Base-by-base conservation (phyloP, 2,113 vertebrate species). In the Desmodus rotundus region DNA sequence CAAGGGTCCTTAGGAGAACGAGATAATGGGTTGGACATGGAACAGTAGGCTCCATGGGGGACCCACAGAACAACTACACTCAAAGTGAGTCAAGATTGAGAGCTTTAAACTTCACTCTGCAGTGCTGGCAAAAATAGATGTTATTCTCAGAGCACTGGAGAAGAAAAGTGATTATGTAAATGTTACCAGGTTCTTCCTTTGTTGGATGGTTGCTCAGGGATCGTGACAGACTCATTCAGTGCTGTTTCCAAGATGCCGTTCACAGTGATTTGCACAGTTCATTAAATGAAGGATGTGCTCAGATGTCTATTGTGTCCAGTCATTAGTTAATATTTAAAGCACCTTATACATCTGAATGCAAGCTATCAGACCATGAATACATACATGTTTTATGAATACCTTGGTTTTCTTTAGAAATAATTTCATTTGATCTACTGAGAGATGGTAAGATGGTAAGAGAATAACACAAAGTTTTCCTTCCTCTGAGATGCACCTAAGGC, bases 371-470 rank as follows among this genome's bases (percentile, higher is more conserved):
- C 50, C 47, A 11, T 88, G 50, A 81, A 54, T 47, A 52, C 50
- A 80, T n/a, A 17, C 13, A 36, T 91, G 52, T 47, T 82, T 96
- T 43, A 38, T 84, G 38, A 93, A 41, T 47, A 86, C 78, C 31
- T 83, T 84, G n/a, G 20, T 47, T 92, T 82, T 19, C 86, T 84
- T 85, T 26, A 72, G 50, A 93, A 84, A 88, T 92, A 67, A 89
- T 72, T 95, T 80, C 9, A 73, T 50, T 81, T 67, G 77, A 16
- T 84, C 63, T 50, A 67, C 72, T 47, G 22, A 45, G 45, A 70
- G 81, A n/a, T 15, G 61, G 28, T 11, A 78, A 65, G 80, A 50
- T 63, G 58, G 58, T 61, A 12, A 52, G 47, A 91, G 36, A 13
- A 12, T 56, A 61, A 63, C 78, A 82, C n/a, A 74, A 61, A 8